Percentiles rank a stretch among this genome's conserved stretches.
Evolutionary conservation across 2,888 invertebrate genomes (phyloP).

Genomic region (Scaptomyza parva): DNA sequence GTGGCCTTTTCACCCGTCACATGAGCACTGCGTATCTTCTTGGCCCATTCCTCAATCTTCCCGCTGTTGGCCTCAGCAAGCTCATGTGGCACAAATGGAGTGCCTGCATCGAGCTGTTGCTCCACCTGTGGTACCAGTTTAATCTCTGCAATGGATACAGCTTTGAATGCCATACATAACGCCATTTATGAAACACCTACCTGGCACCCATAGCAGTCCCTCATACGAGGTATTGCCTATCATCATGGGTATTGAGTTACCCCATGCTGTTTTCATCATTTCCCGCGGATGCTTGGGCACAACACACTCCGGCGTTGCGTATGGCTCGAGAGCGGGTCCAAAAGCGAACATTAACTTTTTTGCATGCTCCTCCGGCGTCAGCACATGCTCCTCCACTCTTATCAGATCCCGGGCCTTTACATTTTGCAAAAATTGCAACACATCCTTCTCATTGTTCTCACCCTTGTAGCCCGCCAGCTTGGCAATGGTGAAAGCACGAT

Average conservation of each 20-base stretch:
- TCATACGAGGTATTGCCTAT: constrained; percentile 83
- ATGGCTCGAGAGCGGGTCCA: constrained; percentile 83
- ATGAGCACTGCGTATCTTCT: constrained; percentile 73
- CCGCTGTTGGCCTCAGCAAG: constrained; percentile 65
- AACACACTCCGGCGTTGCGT: constrained; percentile 80
- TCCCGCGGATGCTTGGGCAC: constrained; percentile 80
- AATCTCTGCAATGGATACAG: constrained; percentile 45
- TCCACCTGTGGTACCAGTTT: constrained; percentile 54
- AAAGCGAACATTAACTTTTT: constrained; percentile 78
- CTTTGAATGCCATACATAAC: not conserved
- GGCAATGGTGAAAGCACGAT: constrained; percentile 78
- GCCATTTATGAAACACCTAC: constrained; percentile 44
- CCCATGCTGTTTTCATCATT: constrained; percentile 83
- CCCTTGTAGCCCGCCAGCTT: constrained; percentile 81
- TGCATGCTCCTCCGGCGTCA: constrained; percentile 74
- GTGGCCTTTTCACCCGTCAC: constrained; percentile 76
- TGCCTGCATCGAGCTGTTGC: constrained; percentile 70
- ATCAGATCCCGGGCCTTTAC: constrained; percentile 79
- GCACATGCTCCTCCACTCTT: constrained; percentile 71
- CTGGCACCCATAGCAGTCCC: constrained; percentile 77
- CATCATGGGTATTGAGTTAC: constrained; percentile 83
- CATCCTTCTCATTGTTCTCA: constrained; percentile 82
- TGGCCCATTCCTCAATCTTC: constrained; percentile 62
- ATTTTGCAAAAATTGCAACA: constrained; percentile 82
- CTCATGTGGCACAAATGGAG: constrained; percentile 74